A percentile compares a stretch with the other conserved stretches of the same genome.
phyloP scores from a whole-genome alignment of 2,113 vertebrate species.

The Pungitius pungitius region DNA sequence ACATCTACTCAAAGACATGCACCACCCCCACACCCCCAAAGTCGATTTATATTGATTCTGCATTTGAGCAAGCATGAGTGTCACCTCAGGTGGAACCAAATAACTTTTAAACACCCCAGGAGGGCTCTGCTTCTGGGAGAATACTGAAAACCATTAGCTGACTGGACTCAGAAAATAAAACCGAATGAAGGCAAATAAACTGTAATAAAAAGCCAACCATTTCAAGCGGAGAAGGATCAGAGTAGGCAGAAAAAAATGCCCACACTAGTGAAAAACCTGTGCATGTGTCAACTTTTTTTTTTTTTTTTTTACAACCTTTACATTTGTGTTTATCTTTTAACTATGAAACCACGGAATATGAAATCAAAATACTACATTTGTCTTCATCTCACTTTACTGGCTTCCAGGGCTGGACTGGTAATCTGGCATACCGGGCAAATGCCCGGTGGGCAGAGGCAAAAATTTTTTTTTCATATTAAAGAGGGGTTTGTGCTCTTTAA shows the following conservation, averaged over 20 bases:
- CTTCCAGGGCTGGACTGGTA: no score
- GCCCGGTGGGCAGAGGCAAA: no score
- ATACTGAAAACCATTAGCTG: conserved; percentile 58
- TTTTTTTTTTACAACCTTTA: neutral
- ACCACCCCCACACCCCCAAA: conserved; percentile 25
- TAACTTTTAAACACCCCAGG: conserved; percentile 66
- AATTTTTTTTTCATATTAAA: no score
- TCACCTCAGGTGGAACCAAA: conserved; percentile 78
- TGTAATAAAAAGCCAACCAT: conserved; percentile 55
- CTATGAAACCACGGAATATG: conserved; percentile 5
- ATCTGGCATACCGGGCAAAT: no score
- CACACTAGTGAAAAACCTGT: conserved; percentile 34
- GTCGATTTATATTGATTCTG: conserved; percentile 80
- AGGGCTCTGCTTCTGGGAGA: conserved; percentile 43
- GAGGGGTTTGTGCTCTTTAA: no score
- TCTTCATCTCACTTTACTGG: neutral
- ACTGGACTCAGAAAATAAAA: conserved; percentile 63
- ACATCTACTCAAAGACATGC: conserved; percentile 59
- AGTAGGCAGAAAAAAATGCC: conserved; percentile 27
- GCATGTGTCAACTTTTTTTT: no score
- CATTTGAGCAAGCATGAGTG: conserved; percentile 72
- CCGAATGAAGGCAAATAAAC: conserved; percentile 70
- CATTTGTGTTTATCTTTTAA: neutral
- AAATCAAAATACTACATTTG: neutral
- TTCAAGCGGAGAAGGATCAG: conserved; percentile 36